Base-by-base conservation (phyloP, 2,113 vertebrate species). In the Apaloderma vittatum region DNA sequence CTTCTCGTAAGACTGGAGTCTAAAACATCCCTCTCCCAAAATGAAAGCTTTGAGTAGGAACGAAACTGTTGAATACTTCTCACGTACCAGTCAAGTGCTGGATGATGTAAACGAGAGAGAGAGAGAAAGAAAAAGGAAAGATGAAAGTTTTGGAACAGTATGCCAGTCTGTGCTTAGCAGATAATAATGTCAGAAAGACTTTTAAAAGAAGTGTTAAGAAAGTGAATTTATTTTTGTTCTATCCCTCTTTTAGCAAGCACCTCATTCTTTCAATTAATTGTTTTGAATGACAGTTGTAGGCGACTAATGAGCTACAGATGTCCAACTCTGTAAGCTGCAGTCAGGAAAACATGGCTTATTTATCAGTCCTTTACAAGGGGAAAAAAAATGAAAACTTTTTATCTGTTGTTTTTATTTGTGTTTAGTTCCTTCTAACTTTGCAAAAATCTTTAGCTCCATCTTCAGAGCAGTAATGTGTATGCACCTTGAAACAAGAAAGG, bases 361-460 rank as follows among this genome's bases (percentile, higher is more conserved):
- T 97, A 95, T 91, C 55, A 4, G 62, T 73, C 72, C n/a, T 96
- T 94, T 89, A 62, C 32, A 66, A 94, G 76, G 36, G 6, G 11
- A 22, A 40, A 79, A 55, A 67, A 90, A 59, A 26, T 7, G 3
- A 63, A 90, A 63, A 62, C 57, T 79, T 83, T 86, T 82, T 68
- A 49, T 91, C 68, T 90, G 22, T 27, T 75, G 74, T 86, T 92
- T 94, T 88, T 49, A 40, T 94, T 92, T 87, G 13, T 83, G 34
- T 55, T 49, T 71, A 84, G 43, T 30, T 84, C 52, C 45, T 89
- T 86, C 66, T 80, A 90, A 89, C 84, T 96, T 95, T 94, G 48
- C 95, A 96, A 97, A 96, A 94, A 91, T 88, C 98, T 98, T 97
- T 97, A 96, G 97, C 98, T 97, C 98, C 98, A 97, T 97, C 98